Percentiles rank a stretch among this genome's conserved stretches.
Conservation (phyloP, 2,797 vertebrate genomes). For the Lithobates pipiens region DNA sequence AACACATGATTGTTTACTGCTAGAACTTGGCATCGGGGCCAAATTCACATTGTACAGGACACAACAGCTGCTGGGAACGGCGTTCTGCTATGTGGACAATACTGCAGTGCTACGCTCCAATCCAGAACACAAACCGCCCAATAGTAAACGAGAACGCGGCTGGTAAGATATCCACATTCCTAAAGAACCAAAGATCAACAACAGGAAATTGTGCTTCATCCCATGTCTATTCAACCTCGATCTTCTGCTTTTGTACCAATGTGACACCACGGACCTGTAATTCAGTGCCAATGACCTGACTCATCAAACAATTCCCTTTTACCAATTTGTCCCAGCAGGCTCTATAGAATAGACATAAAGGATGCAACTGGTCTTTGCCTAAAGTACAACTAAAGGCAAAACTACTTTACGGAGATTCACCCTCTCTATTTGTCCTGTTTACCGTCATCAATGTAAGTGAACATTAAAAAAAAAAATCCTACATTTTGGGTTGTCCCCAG, state of each 20-base stretch:
- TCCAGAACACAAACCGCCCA: not conserved
- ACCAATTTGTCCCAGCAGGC: not conserved
- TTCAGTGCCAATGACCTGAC: not conserved
- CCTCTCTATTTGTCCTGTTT: no score
- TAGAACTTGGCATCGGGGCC: not conserved
- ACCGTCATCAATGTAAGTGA: no score
- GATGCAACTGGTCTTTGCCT: not conserved
- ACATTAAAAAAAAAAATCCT: no score
- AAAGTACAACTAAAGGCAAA: no score
- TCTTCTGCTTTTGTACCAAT: not conserved
- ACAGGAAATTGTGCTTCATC: not conserved
- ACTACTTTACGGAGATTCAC: no score
- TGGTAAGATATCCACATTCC: not conserved
- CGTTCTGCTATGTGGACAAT: not conserved
- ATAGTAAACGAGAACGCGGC: not conserved
- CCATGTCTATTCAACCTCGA: not conserved
- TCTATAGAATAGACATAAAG: not conserved
- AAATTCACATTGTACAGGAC: not conserved
- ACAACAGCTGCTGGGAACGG: not conserved
- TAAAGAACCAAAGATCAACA: not conserved
- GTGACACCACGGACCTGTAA: not conserved
- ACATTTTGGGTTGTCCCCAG: no score
- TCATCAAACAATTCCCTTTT: not conserved
- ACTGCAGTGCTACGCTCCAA: not conserved
- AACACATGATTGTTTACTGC: not conserved